phyloP scores from a whole-genome alignment of 2,113 vertebrate species.

The Vombatus ursinus region DNA sequence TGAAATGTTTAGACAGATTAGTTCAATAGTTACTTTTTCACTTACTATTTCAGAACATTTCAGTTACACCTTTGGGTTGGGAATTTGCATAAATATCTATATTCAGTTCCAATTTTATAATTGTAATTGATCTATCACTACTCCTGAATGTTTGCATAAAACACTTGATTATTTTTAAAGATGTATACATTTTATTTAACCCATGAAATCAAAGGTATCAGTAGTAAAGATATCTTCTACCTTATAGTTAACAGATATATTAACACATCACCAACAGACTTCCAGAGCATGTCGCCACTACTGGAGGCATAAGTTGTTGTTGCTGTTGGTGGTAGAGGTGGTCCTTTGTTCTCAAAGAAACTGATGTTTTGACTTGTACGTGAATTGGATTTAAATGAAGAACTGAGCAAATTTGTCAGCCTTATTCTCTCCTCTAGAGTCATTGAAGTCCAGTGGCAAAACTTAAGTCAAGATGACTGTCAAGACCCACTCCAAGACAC shows the following conservation, averaged over 20 bases:
- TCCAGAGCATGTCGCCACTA: neutral
- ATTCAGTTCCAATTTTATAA: neutral
- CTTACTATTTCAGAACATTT: neutral
- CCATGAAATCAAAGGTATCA: neutral
- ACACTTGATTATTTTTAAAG: neutral
- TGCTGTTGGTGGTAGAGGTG: neutral
- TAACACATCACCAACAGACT: neutral
- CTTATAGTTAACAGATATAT: neutral
- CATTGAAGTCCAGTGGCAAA: too few relatives aligned
- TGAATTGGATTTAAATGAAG: neutral
- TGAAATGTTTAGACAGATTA: neutral
- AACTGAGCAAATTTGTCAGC: neutral
- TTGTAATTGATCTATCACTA: neutral
- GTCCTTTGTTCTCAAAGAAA: too few relatives aligned
- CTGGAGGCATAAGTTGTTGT: neutral
- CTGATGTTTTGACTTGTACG: neutral
- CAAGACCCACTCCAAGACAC: too few relatives aligned
- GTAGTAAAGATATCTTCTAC: neutral
- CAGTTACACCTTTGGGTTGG: neutral
- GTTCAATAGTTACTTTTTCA: neutral
- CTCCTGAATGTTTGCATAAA: neutral
- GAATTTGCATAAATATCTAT: neutral
- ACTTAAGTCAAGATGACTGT: too few relatives aligned
- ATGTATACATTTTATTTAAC: neutral
- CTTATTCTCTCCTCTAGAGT: too few relatives aligned